Evolutionary conservation across 2,888 invertebrate genomes (phyloP).

Genomic region (Ypsolopha sequella): DNA sequence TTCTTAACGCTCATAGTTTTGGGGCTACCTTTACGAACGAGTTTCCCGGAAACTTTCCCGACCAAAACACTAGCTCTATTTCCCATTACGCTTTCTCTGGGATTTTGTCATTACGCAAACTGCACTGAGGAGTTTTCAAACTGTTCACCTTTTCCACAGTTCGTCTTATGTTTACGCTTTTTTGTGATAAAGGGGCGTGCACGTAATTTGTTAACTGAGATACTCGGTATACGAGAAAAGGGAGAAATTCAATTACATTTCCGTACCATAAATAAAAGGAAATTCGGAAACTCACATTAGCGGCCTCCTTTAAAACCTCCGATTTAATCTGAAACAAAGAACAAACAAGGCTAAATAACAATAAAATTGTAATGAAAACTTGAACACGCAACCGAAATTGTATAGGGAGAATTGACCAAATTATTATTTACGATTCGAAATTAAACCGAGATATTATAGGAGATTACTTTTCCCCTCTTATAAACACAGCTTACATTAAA

Average conservation of each 20-base stretch:
- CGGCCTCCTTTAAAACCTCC: constrained; percentile 63
- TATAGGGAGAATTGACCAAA: constrained; percentile 65
- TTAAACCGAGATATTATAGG: constrained; percentile 60
- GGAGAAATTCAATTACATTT: constrained; percentile 47
- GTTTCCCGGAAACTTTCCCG: constrained; percentile 46
- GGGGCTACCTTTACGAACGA: constrained; percentile 45
- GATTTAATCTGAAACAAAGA: constrained; percentile 69
- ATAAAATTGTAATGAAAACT: constrained; percentile 71
- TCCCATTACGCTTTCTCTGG: constrained; percentile 32
- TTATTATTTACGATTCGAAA: constrained; percentile 66
- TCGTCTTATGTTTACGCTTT: neutral
- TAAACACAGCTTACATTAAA: constrained; percentile 12
- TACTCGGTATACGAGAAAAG: constrained; percentile 13
- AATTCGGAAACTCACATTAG: constrained; percentile 67
- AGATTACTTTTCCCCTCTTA: constrained; percentile 53
- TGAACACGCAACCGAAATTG: constrained; percentile 66
- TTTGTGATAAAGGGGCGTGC: constrained; percentile 3
- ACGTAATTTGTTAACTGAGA: constrained; percentile 1
- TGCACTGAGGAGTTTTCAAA: constrained; percentile 17
- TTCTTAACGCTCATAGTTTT: constrained; percentile 62
- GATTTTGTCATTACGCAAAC: constrained; percentile 35
- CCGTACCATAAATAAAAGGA: constrained; percentile 50
- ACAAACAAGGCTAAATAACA: constrained; percentile 71
- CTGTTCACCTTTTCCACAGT: neutral
- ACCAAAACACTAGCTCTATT: constrained; percentile 40